Evolutionary conservation across 1,140 invertebrate species (phyloP).

Genomic region (Asobara japonica): DNA sequence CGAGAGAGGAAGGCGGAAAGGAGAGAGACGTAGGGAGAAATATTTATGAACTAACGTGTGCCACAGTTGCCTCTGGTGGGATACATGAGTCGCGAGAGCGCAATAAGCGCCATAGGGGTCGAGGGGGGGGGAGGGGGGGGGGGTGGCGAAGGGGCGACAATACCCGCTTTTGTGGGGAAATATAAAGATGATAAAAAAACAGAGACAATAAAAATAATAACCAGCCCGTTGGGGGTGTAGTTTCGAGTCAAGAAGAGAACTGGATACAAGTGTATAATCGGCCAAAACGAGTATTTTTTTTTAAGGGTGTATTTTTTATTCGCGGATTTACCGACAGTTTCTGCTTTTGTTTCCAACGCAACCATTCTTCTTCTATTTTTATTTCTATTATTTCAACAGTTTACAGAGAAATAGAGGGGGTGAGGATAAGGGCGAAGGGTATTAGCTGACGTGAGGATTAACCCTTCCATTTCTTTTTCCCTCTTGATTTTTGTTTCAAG

Average conservation of each 20-base stretch:
- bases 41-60: conserved; percentile 31
- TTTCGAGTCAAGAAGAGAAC: conserved; percentile 5
- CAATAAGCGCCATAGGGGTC: conserved; percentile 24
- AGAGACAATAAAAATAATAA: conserved; percentile 23
- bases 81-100: conserved; percentile 14
- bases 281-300: conserved; percentile 13
- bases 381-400: conserved; percentile 24
- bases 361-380: not conserved
- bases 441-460: conserved; percentile 15
- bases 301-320: conserved; percentile 6
- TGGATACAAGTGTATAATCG: conserved; percentile 29
- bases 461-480: not conserved
- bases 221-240: not conserved
- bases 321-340: conserved; percentile 33
- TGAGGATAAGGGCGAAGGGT: not conserved
- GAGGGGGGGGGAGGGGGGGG: too few relatives aligned
- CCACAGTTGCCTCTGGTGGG: conserved; percentile 15
- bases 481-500: not conserved
- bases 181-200: conserved; percentile 27
- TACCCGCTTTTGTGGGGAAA: conserved; percentile 13
- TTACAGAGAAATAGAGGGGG: not conserved
- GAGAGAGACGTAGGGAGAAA: not conserved
- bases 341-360: conserved; percentile 12
- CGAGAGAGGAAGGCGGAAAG: not conserved
- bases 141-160: too few relatives aligned